phyloP scores from a whole-genome alignment of 2,888 invertebrate genomes.

The Macroteleia sp. region DNA sequence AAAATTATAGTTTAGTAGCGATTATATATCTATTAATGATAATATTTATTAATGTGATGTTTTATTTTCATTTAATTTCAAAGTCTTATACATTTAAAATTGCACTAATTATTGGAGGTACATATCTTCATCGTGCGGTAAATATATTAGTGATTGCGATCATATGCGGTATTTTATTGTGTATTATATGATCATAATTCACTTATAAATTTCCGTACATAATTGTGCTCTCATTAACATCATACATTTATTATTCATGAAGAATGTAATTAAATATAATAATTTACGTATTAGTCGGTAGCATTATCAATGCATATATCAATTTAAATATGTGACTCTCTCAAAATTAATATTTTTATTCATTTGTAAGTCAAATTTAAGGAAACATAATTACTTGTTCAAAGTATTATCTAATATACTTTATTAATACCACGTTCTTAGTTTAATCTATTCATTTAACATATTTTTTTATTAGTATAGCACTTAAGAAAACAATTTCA shows the following conservation, averaged over 20 bases:
- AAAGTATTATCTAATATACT: too few species aligned
- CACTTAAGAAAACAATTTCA: too few species aligned
- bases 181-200: constrained; percentile 18
- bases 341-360: not conserved
- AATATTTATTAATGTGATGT: too few species aligned
- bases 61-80: too few species aligned
- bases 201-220: constrained; percentile 21
- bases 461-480: too few species aligned
- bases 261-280: constrained; percentile 36
- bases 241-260: constrained; percentile 16
- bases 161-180: constrained; percentile 26
- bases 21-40: too few species aligned
- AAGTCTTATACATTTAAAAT: not conserved
- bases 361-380: too few species aligned
- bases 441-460: too few species aligned
- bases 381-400: not conserved
- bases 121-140: constrained; percentile 14
- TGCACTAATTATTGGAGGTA: constrained; percentile 15
- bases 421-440: too few species aligned
- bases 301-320: constrained; percentile 13
- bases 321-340: not conserved
- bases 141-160: constrained; percentile 21
- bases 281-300: constrained; percentile 18
- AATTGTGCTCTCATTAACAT: constrained; percentile 12
- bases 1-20: too few species aligned